Evolutionary conservation across 2,113 vertebrate genomes (phyloP), one percentile per base, ranked within the genome.

Genomic region (Struthidea cinerea): DNA sequence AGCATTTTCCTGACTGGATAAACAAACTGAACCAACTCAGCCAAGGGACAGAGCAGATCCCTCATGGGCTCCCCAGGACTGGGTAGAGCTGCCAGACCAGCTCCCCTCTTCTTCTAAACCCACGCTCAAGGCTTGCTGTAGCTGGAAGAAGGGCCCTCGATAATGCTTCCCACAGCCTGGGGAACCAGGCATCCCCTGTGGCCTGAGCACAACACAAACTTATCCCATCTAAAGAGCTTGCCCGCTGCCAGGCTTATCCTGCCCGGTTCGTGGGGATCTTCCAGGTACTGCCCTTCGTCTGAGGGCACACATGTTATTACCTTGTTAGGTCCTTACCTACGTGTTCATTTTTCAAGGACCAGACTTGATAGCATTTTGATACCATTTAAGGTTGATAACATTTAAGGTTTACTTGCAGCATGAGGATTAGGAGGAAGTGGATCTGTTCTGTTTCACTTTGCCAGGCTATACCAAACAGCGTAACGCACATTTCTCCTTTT

Each of bases 261-360:
- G 23, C 59, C 42, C 5, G 0, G 4, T 44, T 73, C 0, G 0
- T 13, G 42, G 20, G 19, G 35, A 22, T n/a, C 9, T 50, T n/a
- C 41, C 32, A n/a, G 11, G 10, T 14, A 4, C 5, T 24, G 33
- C 24, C n/a, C 50, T 50, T 37, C 74, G 37, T 30, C 10, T 44
- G 5, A 33, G 10, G 13, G 23, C 18, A 10, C 16, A 10, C 2
- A 0, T 1, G 0, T 16, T 39, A 33, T 33, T 49, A 6, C n/a
- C 15, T 2, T 16, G 3, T 53, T 53, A 24, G 22, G 32, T 37
- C n/a, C 28, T 16, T 22, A 24, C 46, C 21, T n/a, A 30, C 1
- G 0, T 0, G 1, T 11, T 71, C 27, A 2, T 53, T 81, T 92
- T 47, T 49, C 41, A 91, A 44, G 52, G 18, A 46, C 18, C 6